Evolutionary conservation across 2,113 vertebrate genomes (phyloP), one percentile per base, ranked within the genome.

Genomic region (Ahaetulla prasina): DNA sequence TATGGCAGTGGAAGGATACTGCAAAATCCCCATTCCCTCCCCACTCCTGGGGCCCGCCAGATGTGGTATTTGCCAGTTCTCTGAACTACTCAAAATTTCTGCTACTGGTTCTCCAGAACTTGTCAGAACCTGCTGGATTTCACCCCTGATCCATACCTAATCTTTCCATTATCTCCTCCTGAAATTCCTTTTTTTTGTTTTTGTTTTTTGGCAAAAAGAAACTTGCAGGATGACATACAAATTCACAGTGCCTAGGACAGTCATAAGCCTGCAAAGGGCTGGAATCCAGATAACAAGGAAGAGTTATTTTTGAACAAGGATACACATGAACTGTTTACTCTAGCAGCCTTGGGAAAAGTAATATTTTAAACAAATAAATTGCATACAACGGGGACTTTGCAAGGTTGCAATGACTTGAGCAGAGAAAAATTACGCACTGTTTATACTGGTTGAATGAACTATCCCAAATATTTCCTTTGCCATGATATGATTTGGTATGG

Each of bases 331-430:
- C 45, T 87, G 22, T 91, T 60, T 84, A 47, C 1, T 55, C 2
- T 22, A 47, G 16, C 74, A 92, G 43, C 22, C 43, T 49, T 16
- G 8, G 54, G 12, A 49, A 91, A 30, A 47, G 57, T 87, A 91
- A 87, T 87, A 50, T 50, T 87, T 91, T 86, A 87, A 91, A 63
- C 54, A 91, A 91, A 91, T 91, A 52, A 63, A 60, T n/a, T 87
- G 57, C 45, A 25, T n/a, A 87, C 30, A 74, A 60, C 43, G 50
- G 30, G 4, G 30, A 49, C 11, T 39, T 23, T 54, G 18, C 74
- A 80, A 80, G 12, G n/a, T 39, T 90, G 60, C 30, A 35, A 3
- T 57, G 53, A 87, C 54, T 22, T 63, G 30, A 85, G 54, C 50
- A 47, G 54, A 22, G 20, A 50, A 18, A 57, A 30, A 86, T 30